Base-by-base conservation (phyloP, 2,113 vertebrate species). In the Melanotaenia duboulayi region DNA sequence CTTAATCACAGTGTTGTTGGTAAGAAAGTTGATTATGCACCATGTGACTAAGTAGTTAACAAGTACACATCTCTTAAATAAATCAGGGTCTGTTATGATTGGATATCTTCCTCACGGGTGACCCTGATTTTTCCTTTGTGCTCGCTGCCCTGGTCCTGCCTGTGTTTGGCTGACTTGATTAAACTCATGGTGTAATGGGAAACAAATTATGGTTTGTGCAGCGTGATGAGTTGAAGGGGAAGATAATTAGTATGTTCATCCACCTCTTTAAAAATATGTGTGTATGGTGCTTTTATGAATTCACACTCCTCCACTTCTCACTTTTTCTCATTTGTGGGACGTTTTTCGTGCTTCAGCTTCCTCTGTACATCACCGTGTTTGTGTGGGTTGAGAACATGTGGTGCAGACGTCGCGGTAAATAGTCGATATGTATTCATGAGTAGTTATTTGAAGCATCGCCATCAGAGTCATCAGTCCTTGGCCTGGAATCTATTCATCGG, bases 151-250 rank as follows among this genome's bases (percentile, higher is more conserved):
- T 70, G 63, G 71, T 68, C 46, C 23, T 57, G 23, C 39, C 72
- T 32, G 66, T 73, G 61, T 84, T 84, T 73, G 74, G 61, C 56
- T 59, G 76, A 76, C 71, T 69, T 71, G 87, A 87, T 90, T 85
- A 87, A 87, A 92, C 91, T 84, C 74, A 65, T 55, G 66, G 71
- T 86, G 82, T 89, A 90, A 90, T 87, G 88, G 83, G 88, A 87
- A 87, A 76, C 83, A 87, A 90, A 91, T 91, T 84, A 74, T 61
- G 74, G 79, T 81, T 88, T 83, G 84, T 89, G 81, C 81, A 55
- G 76, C 76, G 58, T 74, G 80, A 86, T 80, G 85, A 80, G 76
- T 78, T 84, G 78, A 85, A 78, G 82, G 65, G 59, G 63, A 78
- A 40, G 40, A 22, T 87, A 85, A 87, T 84, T 89, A 81, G 76